These are phyloP conservation scores for Papilio dardanus DNA, from an alignment of 1,140 invertebrate genomes.

Conservation along the genomic window DNA sequence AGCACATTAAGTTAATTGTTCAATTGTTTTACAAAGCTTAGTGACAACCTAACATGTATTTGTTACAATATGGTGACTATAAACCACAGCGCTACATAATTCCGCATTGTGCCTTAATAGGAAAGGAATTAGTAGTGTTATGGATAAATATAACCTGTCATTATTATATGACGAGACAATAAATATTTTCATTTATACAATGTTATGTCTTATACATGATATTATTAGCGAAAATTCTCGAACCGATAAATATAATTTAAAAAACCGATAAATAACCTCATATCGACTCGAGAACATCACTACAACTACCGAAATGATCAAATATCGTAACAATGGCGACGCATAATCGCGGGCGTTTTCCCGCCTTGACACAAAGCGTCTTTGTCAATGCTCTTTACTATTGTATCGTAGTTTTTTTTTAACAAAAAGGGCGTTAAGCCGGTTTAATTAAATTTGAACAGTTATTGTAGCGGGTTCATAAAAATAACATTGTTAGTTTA, in stretches of 20 bases:
- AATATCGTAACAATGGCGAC: constrained; percentile 73
- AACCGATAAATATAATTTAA: not conserved
- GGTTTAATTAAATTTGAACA: constrained; percentile 72
- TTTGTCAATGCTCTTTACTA: constrained; percentile 61
- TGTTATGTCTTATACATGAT: not conserved
- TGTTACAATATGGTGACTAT: not conserved
- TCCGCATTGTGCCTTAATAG: constrained; percentile 7
- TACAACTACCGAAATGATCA: constrained; percentile 61
- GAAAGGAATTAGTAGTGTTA: not conserved
- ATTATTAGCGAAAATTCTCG: not conserved
- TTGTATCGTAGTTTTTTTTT: constrained; percentile 51
- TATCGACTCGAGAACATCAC: constrained; percentile 52
- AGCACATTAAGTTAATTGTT: not conserved
- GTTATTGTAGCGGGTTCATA: constrained; percentile 64
- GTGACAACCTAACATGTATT: not conserved
- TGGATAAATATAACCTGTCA: not conserved
- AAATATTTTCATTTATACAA: not conserved
- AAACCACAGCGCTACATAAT: not conserved
- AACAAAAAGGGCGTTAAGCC: constrained; percentile 62
- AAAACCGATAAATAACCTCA: not conserved
- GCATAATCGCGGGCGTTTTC: constrained; percentile 64
- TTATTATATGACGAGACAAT: not conserved
- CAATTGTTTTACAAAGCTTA: not conserved
- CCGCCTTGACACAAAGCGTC: constrained; percentile 61
- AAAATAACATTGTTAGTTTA: constrained; percentile 72